Evolutionary conservation across 2,888 invertebrate genomes (phyloP).

Genomic region (Idaea aversata): DNA sequence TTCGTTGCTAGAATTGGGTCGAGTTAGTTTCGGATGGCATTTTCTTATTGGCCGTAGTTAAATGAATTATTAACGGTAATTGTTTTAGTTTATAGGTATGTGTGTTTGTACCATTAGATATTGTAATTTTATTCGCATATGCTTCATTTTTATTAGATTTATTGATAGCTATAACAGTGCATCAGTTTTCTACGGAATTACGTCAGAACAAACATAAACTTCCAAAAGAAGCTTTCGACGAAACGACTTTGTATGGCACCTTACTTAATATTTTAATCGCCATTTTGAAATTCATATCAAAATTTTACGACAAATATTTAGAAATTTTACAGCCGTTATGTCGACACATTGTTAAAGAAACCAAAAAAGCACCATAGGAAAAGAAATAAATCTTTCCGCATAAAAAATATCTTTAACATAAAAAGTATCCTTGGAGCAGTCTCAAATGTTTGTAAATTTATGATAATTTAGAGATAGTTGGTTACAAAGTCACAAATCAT

Average conservation of each 20-base stretch:
- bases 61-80: background rate
- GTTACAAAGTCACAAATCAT: conserved; percentile 34
- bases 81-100: background rate
- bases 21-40: background rate
- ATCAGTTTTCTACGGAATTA: background rate
- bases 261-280: background rate
- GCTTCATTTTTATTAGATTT: background rate
- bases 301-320: background rate
- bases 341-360: background rate
- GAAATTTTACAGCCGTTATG: background rate
- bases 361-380: conserved; percentile 23
- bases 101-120: background rate
- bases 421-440: conserved; percentile 36
- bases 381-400: conserved; percentile 27
- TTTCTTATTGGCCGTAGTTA: background rate
- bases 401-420: conserved; percentile 21
- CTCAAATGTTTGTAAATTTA: conserved; percentile 52
- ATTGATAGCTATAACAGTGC: background rate
- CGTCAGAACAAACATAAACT: background rate
- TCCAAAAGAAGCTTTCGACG: background rate
- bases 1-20: background rate
- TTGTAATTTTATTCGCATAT: background rate
- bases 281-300: background rate
- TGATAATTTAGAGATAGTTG: conserved; percentile 47
- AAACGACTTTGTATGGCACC: background rate